Conservation (phyloP, 1,140 invertebrate genomes). For the Lucilia cuprina region DNA sequence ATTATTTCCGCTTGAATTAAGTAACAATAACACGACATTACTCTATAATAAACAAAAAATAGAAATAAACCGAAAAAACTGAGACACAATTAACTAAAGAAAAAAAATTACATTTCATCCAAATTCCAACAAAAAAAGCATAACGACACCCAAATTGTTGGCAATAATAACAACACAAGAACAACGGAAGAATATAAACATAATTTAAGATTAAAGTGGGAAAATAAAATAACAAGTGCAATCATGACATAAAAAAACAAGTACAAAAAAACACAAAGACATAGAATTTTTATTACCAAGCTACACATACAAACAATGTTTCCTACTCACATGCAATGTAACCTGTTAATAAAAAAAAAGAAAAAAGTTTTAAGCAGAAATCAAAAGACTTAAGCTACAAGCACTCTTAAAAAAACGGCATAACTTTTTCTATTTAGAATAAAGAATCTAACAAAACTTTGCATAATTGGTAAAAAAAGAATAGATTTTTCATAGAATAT, state of each 20-base stretch:
- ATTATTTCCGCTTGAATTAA: slow-evolving; percentile 35
- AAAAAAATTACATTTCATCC: neutral
- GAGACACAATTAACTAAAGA: neutral
- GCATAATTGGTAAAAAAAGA: no score
- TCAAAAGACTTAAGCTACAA: neutral
- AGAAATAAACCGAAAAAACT: neutral
- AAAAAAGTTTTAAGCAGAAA: neutral
- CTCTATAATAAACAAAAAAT: neutral
- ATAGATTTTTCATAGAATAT: no score
- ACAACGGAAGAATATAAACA: neutral
- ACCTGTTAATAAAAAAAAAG: no score
- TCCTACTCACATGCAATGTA: no score
- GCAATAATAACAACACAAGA: neutral
- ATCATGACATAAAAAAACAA: neutral
- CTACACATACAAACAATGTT: no score
- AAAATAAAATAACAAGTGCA: neutral
- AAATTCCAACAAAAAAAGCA: neutral
- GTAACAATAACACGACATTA: slow-evolving; percentile 19
- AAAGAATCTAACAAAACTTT: no score
- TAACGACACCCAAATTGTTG: neutral
- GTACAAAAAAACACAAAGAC: no score
- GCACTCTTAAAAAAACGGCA: no score
- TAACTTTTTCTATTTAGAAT: no score
- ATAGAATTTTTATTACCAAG: no score
- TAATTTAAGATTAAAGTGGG: neutral